A percentile compares a stretch with the other conserved stretches of the same genome.
Conservation (phyloP, 2,113 vertebrate species). For the Callospermophilus lateralis region DNA sequence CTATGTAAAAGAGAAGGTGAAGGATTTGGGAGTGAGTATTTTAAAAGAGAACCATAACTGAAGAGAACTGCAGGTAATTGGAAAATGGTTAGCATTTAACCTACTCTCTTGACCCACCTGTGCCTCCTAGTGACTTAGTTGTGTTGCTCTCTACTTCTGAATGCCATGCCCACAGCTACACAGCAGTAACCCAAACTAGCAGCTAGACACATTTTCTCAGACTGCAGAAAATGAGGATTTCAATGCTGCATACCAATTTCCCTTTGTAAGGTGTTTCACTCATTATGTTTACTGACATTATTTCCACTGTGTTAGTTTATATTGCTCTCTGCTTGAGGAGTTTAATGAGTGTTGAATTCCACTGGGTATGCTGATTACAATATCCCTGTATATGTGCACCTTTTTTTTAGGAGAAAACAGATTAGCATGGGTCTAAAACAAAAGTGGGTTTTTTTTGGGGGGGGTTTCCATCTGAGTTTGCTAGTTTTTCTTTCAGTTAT, state of each 20-base stretch:
- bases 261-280: conserved; percentile 75
- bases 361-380: conserved; percentile 75
- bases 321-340: conserved; percentile 79
- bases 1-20: not conserved
- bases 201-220: conserved; percentile 58
- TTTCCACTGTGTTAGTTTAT: conserved; percentile 83
- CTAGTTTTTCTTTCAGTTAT: conserved; percentile 48
- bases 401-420: conserved; percentile 72
- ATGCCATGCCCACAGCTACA: not conserved
- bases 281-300: conserved; percentile 82
- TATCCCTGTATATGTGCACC: conserved; percentile 49
- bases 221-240: conserved; percentile 73
- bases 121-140: not conserved
- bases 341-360: conserved; percentile 81
- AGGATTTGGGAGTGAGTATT: not conserved
- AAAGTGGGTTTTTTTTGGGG: not conserved
- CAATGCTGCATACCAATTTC: conserved; percentile 75
- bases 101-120: not conserved
- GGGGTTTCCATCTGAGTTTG: conserved; percentile 17
- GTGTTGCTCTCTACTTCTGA: not conserved
- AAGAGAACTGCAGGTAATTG: not conserved
- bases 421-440: conserved; percentile 41
- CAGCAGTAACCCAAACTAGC: conserved; percentile 43
- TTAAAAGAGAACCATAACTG: not conserved
- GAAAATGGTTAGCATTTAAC: not conserved